phyloP scores from a whole-genome alignment of 2,113 vertebrate genomes.

The Gavialis gangeticus region DNA sequence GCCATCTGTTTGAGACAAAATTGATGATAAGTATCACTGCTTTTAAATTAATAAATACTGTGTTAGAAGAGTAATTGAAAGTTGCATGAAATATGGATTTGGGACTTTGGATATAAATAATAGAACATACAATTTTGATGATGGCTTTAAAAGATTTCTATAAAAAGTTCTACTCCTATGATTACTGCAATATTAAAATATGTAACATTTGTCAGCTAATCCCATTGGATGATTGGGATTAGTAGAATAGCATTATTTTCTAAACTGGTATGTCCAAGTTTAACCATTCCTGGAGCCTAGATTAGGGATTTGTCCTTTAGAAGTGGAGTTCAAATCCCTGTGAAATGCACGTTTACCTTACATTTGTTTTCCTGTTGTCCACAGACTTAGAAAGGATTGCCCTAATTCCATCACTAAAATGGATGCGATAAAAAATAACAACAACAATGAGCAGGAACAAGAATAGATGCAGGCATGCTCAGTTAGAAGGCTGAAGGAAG shows the following conservation, averaged over 20 bases:
- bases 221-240: constrained; percentile 40
- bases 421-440: fast-evolving
- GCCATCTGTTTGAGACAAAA: background rate
- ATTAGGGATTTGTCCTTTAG: background rate
- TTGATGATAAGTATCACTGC: background rate
- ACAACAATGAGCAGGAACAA: fast-evolving
- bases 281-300: background rate
- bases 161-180: constrained; percentile 36
- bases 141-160: constrained; percentile 32
- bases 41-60: constrained; percentile 57
- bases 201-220: constrained; percentile 9
- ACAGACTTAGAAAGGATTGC: background rate
- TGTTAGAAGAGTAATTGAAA: constrained; percentile 49
- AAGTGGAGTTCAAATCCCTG: background rate
- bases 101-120: constrained; percentile 14
- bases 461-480: background rate
- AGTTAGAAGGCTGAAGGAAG: fast-evolving
- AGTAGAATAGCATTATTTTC: background rate
- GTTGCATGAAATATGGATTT: constrained; percentile 59
- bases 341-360: background rate
- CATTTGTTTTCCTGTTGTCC: background rate
- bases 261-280: background rate
- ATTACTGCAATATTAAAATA: constrained; percentile 25
- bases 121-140: constrained; percentile 15
- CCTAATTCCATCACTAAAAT: background rate